Conservation (phyloP, 2,888 invertebrate genomes). For the Panorpa germanica region DNA sequence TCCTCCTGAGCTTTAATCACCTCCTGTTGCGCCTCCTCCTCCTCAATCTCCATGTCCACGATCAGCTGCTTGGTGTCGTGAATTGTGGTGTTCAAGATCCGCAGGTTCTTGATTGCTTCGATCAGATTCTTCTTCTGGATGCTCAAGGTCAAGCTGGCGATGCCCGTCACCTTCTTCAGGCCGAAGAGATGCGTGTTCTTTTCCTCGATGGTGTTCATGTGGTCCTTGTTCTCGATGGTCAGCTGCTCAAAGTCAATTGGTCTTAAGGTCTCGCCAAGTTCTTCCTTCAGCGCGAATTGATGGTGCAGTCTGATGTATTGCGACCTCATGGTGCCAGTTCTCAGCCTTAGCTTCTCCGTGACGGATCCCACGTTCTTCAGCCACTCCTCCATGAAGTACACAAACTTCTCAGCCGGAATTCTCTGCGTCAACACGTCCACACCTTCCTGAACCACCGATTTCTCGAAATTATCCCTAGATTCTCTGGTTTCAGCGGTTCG, state of each 20-base stretch:
- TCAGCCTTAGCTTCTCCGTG: conserved; percentile 30
- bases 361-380: conserved; percentile 26
- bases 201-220: conserved; percentile 27
- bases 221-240: conserved; percentile 30
- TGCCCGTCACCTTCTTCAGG: conserved; percentile 30
- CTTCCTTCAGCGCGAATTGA: conserved; percentile 27
- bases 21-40: conserved; percentile 18
- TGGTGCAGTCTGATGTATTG: conserved; percentile 24
- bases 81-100: conserved; percentile 22
- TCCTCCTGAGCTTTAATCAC: conserved; percentile 20
- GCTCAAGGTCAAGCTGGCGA: conserved; percentile 28
- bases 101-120: conserved; percentile 22
- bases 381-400: conserved; percentile 32
- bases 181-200: conserved; percentile 28
- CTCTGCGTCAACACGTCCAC: conserved; percentile 24
- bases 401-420: conserved; percentile 26
- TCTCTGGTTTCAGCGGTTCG: conserved; percentile 26
- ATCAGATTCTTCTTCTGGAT: conserved; percentile 26
- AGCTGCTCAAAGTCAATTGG: conserved; percentile 36
- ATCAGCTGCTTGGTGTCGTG: conserved; percentile 22
- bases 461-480: conserved; percentile 25
- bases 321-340: conserved; percentile 23
- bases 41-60: conserved; percentile 22
- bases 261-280: conserved; percentile 30
- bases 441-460: conserved; percentile 20